Percentiles rank a stretch among this genome's conserved stretches.
Evolutionary conservation across 92 coral and sea anemone genomes (phyloP).

Genomic region (Siderastrea siderea): DNA sequence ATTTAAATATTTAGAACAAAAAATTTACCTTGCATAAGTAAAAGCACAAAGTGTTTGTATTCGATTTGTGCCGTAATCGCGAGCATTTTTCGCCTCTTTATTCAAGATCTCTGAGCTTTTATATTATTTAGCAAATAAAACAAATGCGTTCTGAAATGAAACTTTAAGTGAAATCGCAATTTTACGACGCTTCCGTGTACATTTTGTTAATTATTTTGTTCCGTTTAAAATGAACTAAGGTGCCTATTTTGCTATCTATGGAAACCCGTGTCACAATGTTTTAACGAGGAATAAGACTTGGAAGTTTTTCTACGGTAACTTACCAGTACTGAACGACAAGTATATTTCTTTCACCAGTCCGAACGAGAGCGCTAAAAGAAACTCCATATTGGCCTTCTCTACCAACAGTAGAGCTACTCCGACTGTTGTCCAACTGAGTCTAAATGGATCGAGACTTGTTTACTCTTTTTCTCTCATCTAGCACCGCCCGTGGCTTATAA

Average conservation of each 20-base stretch:
- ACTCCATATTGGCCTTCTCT: slow-evolving; percentile 56
- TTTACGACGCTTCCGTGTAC: background rate
- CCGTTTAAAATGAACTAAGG: background rate
- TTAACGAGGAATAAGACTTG: background rate
- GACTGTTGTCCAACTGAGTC: background rate
- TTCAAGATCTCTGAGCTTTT: no score
- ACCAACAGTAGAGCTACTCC: background rate
- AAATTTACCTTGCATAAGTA: no score
- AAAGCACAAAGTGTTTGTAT: no score
- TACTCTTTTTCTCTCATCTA: background rate
- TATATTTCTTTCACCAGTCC: slow-evolving; percentile 55
- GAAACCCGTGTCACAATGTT: no score
- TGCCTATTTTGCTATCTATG: background rate
- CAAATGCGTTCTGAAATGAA: no score
- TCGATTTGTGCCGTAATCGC: no score
- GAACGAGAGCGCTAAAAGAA: slow-evolving; percentile 50
- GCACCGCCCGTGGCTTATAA: background rate
- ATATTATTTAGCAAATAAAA: no score
- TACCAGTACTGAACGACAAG: slow-evolving; percentile 23
- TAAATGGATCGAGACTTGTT: background rate
- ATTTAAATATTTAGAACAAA: no score
- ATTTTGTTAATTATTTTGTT: background rate
- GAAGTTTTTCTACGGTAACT: background rate
- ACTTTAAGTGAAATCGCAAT: background rate
- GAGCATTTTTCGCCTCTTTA: no score